A percentile compares a stretch with the other conserved stretches of the same genome.
Evolutionary conservation across 2,888 invertebrate genomes (phyloP).

Genomic region (Julus scandinavius): DNA sequence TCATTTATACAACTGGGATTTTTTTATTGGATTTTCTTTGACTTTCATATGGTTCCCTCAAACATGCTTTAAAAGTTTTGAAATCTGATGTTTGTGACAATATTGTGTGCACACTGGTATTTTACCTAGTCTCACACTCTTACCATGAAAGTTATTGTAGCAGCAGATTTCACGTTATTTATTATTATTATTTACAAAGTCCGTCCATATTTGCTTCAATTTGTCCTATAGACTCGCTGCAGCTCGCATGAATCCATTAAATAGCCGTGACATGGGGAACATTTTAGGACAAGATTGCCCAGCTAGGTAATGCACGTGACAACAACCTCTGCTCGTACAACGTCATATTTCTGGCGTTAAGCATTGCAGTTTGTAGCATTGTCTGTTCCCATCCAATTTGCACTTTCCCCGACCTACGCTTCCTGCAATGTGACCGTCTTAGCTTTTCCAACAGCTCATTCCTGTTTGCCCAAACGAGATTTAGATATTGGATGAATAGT

Average conservation of each 20-base stretch:
- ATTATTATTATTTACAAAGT: constrained; percentile 52
- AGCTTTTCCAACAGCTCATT: background rate
- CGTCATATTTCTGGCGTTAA: background rate
- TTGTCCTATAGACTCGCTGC: constrained; percentile 55
- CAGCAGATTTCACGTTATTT: background rate
- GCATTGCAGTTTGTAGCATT: background rate
- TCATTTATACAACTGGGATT: no score
- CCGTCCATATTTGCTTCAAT: constrained; percentile 49
- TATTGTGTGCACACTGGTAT: no score
- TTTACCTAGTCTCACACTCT: background rate
- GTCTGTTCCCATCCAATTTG: background rate
- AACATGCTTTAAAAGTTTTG: no score
- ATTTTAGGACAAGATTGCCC: constrained; percentile 54
- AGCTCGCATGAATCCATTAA: constrained; percentile 56
- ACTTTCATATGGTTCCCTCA: no score
- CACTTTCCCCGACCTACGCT: background rate
- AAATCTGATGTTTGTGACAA: no score
- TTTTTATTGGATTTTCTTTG: no score
- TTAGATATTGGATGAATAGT: background rate
- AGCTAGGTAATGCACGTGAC: constrained; percentile 54
- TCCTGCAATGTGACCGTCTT: background rate
- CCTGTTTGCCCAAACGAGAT: background rate
- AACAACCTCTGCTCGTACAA: background rate
- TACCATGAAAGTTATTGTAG: background rate
- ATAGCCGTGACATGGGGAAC: constrained; percentile 54